phyloP scores from a whole-genome alignment of 2,797 vertebrate species.

The Siniperca undulata region DNA sequence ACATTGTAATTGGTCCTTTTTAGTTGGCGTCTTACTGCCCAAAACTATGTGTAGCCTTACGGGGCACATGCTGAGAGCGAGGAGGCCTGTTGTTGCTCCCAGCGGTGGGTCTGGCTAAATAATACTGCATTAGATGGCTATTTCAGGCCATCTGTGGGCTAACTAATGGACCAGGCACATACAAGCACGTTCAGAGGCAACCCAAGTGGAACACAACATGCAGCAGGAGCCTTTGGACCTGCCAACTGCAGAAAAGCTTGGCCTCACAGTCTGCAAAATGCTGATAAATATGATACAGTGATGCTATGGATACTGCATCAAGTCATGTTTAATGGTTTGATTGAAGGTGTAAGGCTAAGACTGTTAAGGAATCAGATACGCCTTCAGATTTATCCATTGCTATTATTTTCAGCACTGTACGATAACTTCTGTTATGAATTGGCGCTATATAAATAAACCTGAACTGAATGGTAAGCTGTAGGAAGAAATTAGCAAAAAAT shows the following conservation, averaged over 20 bases:
- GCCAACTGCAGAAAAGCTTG: slow-evolving; percentile 50
- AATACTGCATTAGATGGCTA: slow-evolving; percentile 78
- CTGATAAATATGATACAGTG: slow-evolving; percentile 30
- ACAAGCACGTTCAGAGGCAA: slow-evolving; percentile 75
- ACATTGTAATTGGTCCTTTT: not conserved
- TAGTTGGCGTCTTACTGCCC: slow-evolving; percentile 11
- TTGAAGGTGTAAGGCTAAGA: not conserved
- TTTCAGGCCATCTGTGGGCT: slow-evolving; percentile 76
- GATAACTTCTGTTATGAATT: no score
- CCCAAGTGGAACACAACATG: slow-evolving; percentile 57
- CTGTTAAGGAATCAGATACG: slow-evolving; percentile 19
- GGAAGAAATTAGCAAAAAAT: not conserved
- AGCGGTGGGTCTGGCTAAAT: slow-evolving; percentile 71
- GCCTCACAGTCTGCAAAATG: slow-evolving; percentile 26
- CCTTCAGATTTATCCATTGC: slow-evolving; percentile 2
- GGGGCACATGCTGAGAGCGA: slow-evolving; percentile 46
- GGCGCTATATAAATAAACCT: no score
- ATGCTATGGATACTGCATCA: slow-evolving; percentile 23
- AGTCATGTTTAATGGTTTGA: slow-evolving; percentile 29
- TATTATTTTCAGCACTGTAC: slow-evolving; percentile 14
- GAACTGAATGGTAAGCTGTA: not conserved
- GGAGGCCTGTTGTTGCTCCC: slow-evolving; percentile 67
- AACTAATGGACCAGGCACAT: slow-evolving; percentile 79
- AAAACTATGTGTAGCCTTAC: slow-evolving; percentile 34
- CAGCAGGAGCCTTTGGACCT: slow-evolving; percentile 36